These are phyloP conservation scores for Heliconius himera DNA, from an alignment of 1,140 invertebrate species.

Conservation along the genomic window DNA sequence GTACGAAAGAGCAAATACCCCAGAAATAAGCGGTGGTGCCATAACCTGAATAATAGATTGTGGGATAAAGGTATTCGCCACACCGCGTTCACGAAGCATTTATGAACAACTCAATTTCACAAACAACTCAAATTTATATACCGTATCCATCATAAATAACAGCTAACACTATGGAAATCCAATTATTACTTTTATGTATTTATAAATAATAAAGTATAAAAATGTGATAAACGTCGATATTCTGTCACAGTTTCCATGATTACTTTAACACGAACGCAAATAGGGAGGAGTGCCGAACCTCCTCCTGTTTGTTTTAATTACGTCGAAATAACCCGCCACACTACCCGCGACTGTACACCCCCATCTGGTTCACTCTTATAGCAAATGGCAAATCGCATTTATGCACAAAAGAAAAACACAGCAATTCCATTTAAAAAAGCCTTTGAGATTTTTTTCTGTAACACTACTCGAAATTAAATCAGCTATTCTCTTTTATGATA, in stretches of 20 bases:
- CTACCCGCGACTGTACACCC: slow-evolving; percentile 49
- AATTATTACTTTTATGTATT: background rate
- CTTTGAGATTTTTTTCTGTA: slow-evolving; percentile 1
- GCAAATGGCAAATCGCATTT: slow-evolving; percentile 75
- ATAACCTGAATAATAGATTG: slow-evolving; percentile 49
- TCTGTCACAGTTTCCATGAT: slow-evolving; percentile 69
- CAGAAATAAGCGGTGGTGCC: slow-evolving; percentile 43
- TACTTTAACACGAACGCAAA: slow-evolving; percentile 79
- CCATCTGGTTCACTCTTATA: slow-evolving; percentile 66
- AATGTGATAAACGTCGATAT: slow-evolving; percentile 47
- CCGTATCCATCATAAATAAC: slow-evolving; percentile 13
- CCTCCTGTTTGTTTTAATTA: slow-evolving; percentile 80
- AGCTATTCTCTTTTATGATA: slow-evolving; percentile 9
- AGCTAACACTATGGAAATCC: background rate
- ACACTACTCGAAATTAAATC: slow-evolving; percentile 8
- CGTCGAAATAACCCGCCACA: slow-evolving; percentile 70
- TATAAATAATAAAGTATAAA: slow-evolving; percentile 1
- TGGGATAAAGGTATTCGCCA: slow-evolving; percentile 49
- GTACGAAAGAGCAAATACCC: slow-evolving; percentile 23
- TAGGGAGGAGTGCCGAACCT: slow-evolving; percentile 74
- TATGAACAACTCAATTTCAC: slow-evolving; percentile 37
- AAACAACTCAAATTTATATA: slow-evolving; percentile 32
- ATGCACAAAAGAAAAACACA: slow-evolving; percentile 70
- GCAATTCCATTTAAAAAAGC: slow-evolving; percentile 25
- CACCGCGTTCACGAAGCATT: slow-evolving; percentile 44